Evolutionary conservation across 2,113 vertebrate species (phyloP), one percentile per base, ranked within the genome.

Genomic region (Apus apus): DNA sequence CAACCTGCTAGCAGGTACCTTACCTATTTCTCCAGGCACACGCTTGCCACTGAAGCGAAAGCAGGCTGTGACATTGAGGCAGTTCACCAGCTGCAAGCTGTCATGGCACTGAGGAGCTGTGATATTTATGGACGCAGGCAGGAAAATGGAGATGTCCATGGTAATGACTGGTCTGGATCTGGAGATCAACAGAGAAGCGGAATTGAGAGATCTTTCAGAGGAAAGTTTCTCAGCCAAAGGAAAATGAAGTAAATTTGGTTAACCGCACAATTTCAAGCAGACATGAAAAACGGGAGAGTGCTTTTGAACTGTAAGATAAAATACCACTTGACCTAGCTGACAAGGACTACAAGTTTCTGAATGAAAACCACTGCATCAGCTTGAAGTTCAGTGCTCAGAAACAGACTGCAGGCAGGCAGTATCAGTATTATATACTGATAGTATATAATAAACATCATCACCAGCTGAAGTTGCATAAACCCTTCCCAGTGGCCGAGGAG

Each of bases 121-220:
- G 97, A 99, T 99, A 97, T 99, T 99, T 97, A 99, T 99, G 93
- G 99, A 99, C 3, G 64, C 32, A 0, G 99, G 99, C 82, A 99
- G 98, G 94, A 99, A 98, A 97, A 99, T 99, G 94, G 98, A 95
- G 56, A 98, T 95, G 7, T 99, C 98, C 98, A 99, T 93, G 0
- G 99, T 99, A 92, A 99, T 98, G 84, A 99, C 98, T 11, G 99
- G 99, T 68, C 98, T 98, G 2, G 99, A 98, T 95, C 99, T 99
- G 68, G 30, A 90, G 75, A 94, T 57, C 27, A 71, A 89, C 45
- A 94, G 65, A 89, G 50, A 94, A 93, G 26, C 13, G 32, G 6
- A 81, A 86, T 2, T 76, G 20, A 72, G 53, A 18, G 19, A 15
- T 36, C 11, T 20, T 73, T 73, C 70, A 88, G 60, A n/a, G 12